Percentiles rank a stretch among this genome's conserved stretches.
These are phyloP conservation scores for Pyrrhosoma nymphula DNA, from an alignment of 2,888 invertebrate species.

Conservation along the genomic window DNA sequence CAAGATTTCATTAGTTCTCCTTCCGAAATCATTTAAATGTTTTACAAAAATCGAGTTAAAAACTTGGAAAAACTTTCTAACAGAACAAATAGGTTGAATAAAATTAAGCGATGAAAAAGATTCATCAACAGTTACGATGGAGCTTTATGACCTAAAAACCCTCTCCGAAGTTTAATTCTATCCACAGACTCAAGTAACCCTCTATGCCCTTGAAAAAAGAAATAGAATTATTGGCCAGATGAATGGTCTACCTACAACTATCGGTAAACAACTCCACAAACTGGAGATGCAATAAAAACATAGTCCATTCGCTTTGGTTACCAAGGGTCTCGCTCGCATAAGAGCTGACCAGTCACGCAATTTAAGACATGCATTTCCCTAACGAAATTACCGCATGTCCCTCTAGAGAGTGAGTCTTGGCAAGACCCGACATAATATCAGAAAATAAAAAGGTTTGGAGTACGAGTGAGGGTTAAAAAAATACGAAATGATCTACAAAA, in stretches of 20 bases:
- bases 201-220: neutral
- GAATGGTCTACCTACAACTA: neutral
- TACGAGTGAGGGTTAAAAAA: neutral
- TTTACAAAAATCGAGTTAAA: too few species aligned
- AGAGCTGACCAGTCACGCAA: neutral
- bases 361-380: neutral
- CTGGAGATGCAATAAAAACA: neutral
- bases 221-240: neutral
- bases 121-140: too few species aligned
- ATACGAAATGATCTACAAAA: neutral
- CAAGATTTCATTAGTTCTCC: too few species aligned
- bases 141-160: too few species aligned
- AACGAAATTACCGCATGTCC: neutral
- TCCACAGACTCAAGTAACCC: neutral
- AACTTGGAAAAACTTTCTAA: too few species aligned
- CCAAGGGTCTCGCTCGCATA: neutral
- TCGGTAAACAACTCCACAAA: neutral
- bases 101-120: too few species aligned
- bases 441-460: neutral
- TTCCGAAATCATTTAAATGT: too few species aligned
- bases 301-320: neutral
- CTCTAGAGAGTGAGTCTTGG: neutral
- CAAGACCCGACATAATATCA: neutral
- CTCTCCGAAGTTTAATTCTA: neutral
- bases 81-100: too few species aligned